Percentiles rank a stretch among this genome's conserved stretches.
These are phyloP conservation scores for Glossosoma conforme DNA, from an alignment of 1,140 invertebrate genomes.

Conservation along the genomic window DNA sequence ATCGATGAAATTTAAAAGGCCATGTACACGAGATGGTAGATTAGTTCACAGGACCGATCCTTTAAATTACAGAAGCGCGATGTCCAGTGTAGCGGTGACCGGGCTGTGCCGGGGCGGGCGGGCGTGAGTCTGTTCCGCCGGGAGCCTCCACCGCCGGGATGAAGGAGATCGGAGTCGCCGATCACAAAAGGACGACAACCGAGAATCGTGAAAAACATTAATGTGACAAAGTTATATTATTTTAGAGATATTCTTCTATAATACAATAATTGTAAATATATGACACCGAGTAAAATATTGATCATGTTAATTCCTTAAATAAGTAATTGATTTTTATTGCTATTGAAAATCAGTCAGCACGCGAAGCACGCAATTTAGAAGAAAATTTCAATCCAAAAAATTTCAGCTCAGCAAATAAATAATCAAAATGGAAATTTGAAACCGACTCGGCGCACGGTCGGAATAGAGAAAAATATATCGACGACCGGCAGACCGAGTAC, in stretches of 20 bases:
- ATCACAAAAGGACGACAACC: too few species aligned
- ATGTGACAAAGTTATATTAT: slow-evolving; percentile 20
- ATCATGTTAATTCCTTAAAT: slow-evolving; percentile 52
- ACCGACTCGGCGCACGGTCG: too few species aligned
- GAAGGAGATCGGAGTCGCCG: too few species aligned
- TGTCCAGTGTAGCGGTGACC: neutral
- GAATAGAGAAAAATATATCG: too few species aligned
- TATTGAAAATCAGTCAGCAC: slow-evolving; percentile 57
- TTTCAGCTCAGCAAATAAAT: slow-evolving; percentile 23
- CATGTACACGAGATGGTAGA: too few species aligned
- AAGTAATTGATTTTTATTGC: slow-evolving; percentile 57
- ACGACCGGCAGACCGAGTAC: too few species aligned
- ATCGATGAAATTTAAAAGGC: too few species aligned
- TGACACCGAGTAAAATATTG: slow-evolving; percentile 36
- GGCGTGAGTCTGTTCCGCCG: neutral
- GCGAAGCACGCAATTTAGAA: slow-evolving; percentile 55
- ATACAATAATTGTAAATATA: slow-evolving; percentile 30
- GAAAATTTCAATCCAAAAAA: slow-evolving; percentile 34
- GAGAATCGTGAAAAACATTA: slow-evolving; percentile 23
- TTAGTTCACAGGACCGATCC: too few species aligned
- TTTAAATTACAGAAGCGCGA: slow-evolving; percentile 15
- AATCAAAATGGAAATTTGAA: too few species aligned
- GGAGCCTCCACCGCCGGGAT: neutral
- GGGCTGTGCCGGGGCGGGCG: slow-evolving; percentile 2
- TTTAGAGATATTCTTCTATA: slow-evolving; percentile 26